phyloP scores from a whole-genome alignment of 1,140 invertebrate species.

The Pinna nobilis region DNA sequence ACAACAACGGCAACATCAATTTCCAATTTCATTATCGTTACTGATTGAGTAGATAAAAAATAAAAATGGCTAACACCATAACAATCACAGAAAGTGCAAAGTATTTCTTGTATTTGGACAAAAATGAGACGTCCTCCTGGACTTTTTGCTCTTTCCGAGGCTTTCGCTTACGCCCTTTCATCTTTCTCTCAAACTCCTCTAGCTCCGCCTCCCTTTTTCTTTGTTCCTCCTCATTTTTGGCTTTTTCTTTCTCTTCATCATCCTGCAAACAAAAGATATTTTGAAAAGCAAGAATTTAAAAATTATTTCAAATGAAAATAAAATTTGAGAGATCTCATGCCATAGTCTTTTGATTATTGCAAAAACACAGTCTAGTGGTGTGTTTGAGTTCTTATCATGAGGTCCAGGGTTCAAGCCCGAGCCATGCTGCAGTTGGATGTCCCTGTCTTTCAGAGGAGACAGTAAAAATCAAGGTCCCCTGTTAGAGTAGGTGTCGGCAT shows the following conservation, averaged over 20 bases:
- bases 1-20: no score
- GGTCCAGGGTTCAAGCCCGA: no score
- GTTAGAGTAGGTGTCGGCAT: no score
- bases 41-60: slow-evolving; percentile 45
- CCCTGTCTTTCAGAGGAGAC: no score
- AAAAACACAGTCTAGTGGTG: not conserved
- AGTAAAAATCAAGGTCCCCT: no score
- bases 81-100: slow-evolving; percentile 45
- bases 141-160: slow-evolving; percentile 57
- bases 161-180: slow-evolving; percentile 60
- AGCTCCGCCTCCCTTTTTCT: slow-evolving; percentile 65
- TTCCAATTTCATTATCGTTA: no score
- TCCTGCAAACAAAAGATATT: no score
- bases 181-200: slow-evolving; percentile 67
- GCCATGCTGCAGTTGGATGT: no score
- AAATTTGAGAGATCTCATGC: not conserved
- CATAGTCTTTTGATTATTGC: not conserved
- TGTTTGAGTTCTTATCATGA: no score
- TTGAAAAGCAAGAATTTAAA: not conserved
- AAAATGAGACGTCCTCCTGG: slow-evolving; percentile 38
- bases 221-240: slow-evolving; percentile 60
- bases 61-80: slow-evolving; percentile 50
- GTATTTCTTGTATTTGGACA: slow-evolving; percentile 46
- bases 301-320: not conserved
- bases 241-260: slow-evolving; percentile 59